Base-by-base conservation (phyloP, 2,888 invertebrate genomes). In the Caenorhabditis sp. region DNA sequence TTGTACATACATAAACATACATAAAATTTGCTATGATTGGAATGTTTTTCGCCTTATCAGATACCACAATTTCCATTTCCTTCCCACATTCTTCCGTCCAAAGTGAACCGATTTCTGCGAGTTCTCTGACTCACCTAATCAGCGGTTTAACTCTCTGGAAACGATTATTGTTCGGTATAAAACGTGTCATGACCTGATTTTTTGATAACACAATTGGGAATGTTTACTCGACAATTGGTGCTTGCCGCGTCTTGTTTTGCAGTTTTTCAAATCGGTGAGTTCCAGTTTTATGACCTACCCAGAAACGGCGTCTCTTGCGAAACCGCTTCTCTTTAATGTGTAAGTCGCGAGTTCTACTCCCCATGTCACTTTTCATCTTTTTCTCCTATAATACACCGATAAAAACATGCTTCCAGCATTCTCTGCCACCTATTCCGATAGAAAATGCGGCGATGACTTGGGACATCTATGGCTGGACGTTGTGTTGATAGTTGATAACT, bases 391-490 rank as follows among this genome's bases (percentile, higher is more conserved):
- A n/a, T n/a, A n/a, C n/a, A n/a, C n/a, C n/a, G n/a, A n/a, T n/a
- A n/a, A n/a, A n/a, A n/a, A n/a, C n/a, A n/a, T n/a, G n/a, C n/a
- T n/a, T n/a, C n/a, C n/a, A n/a, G n/a, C n/a, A n/a, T n/a, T n/a
- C n/a, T n/a, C n/a, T n/a, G n/a, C n/a, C 3, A 51, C 64, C 3
- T 64, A 64, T 22, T 64, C 56, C 56, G 72, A 72, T 22, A 18
- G 72, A 37, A 8, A 24, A 26, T 72, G 72, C 47, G 72, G 56
- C 11, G 15, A 28, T 26, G 64, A 64, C 22, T 32, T 72, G 26
- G 22, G 35, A 3, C 68, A 56, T 15, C 35, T 68, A 13, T 77
- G 77, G 77, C 47, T 77, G 11, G 77, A 77, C 35, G 62, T 69
- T 18, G 56, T 77, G 8, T 4, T 62, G 8, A 55, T 77, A 5